Percentiles rank a stretch among this genome's conserved stretches.
Evolutionary conservation across 2,113 vertebrate species (phyloP).

Genomic region (Ursus arctos): DNA sequence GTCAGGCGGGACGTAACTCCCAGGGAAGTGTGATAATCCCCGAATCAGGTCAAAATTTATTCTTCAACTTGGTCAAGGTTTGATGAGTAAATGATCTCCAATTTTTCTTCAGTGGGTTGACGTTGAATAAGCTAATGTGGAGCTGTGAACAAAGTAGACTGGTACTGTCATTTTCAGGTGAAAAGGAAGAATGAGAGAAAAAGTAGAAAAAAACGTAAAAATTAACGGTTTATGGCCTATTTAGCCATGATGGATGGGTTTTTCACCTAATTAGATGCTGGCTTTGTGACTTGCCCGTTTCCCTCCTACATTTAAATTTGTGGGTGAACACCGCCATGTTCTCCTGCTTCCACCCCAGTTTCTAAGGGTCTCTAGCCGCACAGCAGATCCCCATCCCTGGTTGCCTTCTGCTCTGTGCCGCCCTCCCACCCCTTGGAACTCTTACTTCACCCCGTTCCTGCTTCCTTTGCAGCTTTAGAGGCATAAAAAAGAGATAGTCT

Average conservation of each 20-base stretch:
- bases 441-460: background rate
- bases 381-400: rapidly evolving
- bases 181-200: background rate
- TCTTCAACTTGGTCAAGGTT: background rate
- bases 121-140: background rate
- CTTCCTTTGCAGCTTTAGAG: background rate
- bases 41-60: background rate
- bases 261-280: background rate
- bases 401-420: background rate
- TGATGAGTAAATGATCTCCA: background rate
- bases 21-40: background rate
- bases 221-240: background rate
- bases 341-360: background rate
- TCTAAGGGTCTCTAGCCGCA: background rate
- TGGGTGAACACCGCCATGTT: rapidly evolving
- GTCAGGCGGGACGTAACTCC: background rate
- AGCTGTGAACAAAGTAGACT: background rate
- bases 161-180: background rate
- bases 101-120: background rate
- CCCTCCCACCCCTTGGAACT: background rate
- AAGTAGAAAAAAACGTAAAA: background rate
- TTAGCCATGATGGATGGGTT: no score
- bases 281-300: background rate
- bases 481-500: background rate
- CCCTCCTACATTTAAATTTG: background rate